Percentiles rank a stretch among this genome's conserved stretches.
phyloP scores from a whole-genome alignment of 1,140 invertebrate species.

The Trichonephila inaurata region DNA sequence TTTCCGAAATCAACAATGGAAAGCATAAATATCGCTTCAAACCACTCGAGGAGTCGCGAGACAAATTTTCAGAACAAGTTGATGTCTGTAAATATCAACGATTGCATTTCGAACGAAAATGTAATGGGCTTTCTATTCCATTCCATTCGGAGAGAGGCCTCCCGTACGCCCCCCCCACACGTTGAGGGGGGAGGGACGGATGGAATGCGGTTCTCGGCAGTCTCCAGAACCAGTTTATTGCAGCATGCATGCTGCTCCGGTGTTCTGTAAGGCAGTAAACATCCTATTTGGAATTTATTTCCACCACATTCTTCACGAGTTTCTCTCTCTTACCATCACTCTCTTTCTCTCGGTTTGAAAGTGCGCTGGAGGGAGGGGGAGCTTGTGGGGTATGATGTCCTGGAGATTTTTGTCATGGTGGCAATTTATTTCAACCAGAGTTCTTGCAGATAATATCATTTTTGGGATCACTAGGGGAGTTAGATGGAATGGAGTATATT shows the following conservation, averaged over 20 bases:
- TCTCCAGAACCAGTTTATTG: slow-evolving; percentile 54
- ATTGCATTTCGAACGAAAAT: slow-evolving; percentile 28
- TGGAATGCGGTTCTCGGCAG: slow-evolving; percentile 51
- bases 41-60: slow-evolving; percentile 15
- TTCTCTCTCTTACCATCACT: neutral
- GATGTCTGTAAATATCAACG: slow-evolving; percentile 24
- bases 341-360: neutral
- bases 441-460: neutral
- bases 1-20: slow-evolving; percentile 15
- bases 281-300: slow-evolving; percentile 49
- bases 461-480: too few species aligned
- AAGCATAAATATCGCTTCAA: slow-evolving; percentile 12
- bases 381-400: neutral
- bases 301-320: slow-evolving; percentile 44
- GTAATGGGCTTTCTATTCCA: slow-evolving; percentile 44
- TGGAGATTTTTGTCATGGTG: neutral
- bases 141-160: neutral
- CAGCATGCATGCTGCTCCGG: neutral
- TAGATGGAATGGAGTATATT: too few species aligned
- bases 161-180: neutral
- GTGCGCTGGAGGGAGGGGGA: neutral
- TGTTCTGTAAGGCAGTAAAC: slow-evolving; percentile 25
- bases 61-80: slow-evolving; percentile 24
- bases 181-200: neutral
- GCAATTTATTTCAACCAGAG: neutral